phyloP scores from a whole-genome alignment of 2,888 invertebrate genomes.

The Andrena minutula region DNA sequence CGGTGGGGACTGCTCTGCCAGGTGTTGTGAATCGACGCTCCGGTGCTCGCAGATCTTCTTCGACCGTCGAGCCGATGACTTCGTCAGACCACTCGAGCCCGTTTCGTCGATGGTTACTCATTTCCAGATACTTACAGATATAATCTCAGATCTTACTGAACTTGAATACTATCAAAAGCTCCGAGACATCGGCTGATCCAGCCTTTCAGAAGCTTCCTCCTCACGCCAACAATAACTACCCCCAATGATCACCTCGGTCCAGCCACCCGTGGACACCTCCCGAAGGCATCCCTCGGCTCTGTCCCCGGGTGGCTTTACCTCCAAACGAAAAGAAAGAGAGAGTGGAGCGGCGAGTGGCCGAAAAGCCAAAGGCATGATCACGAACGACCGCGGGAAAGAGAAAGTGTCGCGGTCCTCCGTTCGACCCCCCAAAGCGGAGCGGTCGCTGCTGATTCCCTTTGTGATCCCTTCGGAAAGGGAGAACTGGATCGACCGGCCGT shows the following conservation, averaged over 20 bases:
- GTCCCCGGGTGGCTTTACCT: neutral
- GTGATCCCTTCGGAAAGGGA: neutral
- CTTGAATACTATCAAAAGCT: no score
- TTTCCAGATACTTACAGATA: neutral
- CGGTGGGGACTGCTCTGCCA: constrained; percentile 63
- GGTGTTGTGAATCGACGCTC: constrained; percentile 71
- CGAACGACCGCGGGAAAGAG: constrained; percentile 53
- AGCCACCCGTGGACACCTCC: neutral
- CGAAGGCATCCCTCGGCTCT: constrained; percentile 16
- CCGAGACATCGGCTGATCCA: no score
- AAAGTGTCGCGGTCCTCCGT: constrained; percentile 57
- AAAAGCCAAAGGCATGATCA: constrained; percentile 62
- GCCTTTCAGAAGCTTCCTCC: no score
- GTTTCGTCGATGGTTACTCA: neutral
- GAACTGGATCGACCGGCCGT: constrained; percentile 29
- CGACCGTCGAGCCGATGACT: constrained; percentile 70
- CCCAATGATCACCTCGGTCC: neutral
- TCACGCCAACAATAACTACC: neutral
- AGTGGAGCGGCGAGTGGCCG: constrained; percentile 40
- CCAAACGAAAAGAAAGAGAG: constrained; percentile 58
- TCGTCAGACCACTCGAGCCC: constrained; percentile 29
- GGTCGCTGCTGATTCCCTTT: neutral
- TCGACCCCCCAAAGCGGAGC: neutral
- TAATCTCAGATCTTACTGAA: no score
- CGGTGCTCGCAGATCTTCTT: constrained; percentile 75